Conservation (phyloP, 2,797 vertebrate genomes). For the Molossus molossus region DNA sequence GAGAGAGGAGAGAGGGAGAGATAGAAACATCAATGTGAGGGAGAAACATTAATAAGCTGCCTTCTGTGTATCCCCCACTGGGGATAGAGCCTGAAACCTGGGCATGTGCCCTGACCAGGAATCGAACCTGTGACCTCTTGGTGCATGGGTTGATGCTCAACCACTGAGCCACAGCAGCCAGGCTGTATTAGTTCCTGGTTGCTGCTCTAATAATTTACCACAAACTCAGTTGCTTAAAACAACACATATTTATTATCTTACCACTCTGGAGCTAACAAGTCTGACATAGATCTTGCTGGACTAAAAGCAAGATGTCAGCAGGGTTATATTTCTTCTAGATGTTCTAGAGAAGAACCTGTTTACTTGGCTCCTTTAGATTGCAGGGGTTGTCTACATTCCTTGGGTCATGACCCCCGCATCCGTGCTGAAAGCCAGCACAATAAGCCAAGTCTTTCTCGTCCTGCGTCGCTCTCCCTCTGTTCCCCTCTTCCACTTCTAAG, state of each 20-base stretch:
- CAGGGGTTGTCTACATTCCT: not conserved
- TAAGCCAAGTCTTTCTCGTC: not conserved
- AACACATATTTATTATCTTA: not conserved
- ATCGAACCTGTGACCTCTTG: no score
- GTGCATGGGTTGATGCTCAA: no score
- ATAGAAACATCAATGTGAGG: no score
- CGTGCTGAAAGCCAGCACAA: not conserved
- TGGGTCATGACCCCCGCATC: accelerated
- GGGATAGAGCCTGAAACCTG: no score
- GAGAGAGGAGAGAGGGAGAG: no score
- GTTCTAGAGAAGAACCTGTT: not conserved
- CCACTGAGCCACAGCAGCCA: no score
- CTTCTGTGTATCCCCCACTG: no score
- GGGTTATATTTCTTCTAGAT: not conserved
- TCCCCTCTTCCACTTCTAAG: not conserved
- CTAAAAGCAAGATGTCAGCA: not conserved
- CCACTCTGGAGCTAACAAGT: not conserved
- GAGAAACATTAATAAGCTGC: no score
- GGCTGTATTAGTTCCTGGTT: not conserved
- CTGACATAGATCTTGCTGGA: not conserved
- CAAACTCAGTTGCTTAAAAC: not conserved
- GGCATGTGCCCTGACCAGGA: no score
- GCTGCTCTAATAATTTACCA: not conserved
- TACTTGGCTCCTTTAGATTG: not conserved
- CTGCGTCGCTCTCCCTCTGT: not conserved